Base-by-base conservation (phyloP, 2,888 invertebrate species). In the Eristalis tenax region DNA sequence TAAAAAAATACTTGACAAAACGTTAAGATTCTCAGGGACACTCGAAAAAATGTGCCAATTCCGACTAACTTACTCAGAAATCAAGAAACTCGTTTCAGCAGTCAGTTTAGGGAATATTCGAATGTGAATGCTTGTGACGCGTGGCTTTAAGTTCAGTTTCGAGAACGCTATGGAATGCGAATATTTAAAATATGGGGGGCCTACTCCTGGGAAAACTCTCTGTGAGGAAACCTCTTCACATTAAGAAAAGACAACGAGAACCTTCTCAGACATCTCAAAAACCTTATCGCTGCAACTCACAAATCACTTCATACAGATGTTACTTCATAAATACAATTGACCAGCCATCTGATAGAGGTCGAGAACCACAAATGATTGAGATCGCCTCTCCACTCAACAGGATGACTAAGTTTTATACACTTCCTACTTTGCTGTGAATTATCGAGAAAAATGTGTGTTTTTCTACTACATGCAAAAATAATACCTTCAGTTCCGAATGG, bases 241-340 rank as follows among this genome's bases (percentile, higher is more conserved):
- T 11, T 11, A n/a, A 2, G 11, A 8, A 65, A 22, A 23, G 13
- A 40, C 11, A 65, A 65, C 6, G 10, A 40, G 13, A 65, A 40
- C 13, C 40, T 13, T 2, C 28, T n/a, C 15, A 28, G 22, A 68
- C 71, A 38, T 13, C 38, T 13, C 35, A 11, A 61, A 43, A 66
- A 18, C 4, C 15, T 23, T n/a, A 66, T 66, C 61, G 35, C 56
- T 50, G 32, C 69, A n/a, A 18, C 18, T 50, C 1, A 18, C 6
- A 50, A 50, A 64, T 73, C 84, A 84, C 84, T 85, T 85, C 84
- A 80, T 61, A 76, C 66, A 81, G 68, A 66, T 40, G 6, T 61
- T 8, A 50, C 18, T 50, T 50, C 2, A n/a, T 18, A 43, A 15
- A n/a, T 5, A 15, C n/a, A n/a, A 43, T 43, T 15, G 3, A 15